phyloP scores from a whole-genome alignment of 2,888 invertebrate species.

The Eristalis pertinax region DNA sequence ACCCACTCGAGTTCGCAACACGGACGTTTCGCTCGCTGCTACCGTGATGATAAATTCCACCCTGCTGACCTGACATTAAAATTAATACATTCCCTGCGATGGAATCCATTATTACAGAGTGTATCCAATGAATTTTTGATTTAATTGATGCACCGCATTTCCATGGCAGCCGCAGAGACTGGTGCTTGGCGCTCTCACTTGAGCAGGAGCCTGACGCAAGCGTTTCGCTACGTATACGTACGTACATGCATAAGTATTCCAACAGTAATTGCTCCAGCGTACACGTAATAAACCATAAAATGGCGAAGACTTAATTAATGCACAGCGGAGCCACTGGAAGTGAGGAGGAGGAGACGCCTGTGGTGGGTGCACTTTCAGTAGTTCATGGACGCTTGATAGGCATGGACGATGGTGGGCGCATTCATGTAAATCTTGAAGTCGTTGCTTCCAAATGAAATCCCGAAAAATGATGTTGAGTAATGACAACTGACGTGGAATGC shows the following conservation, averaged over 20 bases:
- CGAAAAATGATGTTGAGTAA: conserved; percentile 44
- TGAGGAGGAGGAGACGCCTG: not conserved
- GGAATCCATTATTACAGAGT: conserved; percentile 11
- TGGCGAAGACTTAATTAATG: conserved; percentile 55
- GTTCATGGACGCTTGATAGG: not conserved
- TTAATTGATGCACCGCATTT: conserved; percentile 12
- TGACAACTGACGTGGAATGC: conserved; percentile 41
- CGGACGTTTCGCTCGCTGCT: not conserved
- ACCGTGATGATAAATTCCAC: not conserved
- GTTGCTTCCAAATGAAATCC: conserved; percentile 19
- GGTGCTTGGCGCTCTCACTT: not conserved
- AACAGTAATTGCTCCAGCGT: conserved; percentile 18
- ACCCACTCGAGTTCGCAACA: not conserved
- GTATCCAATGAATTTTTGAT: conserved; percentile 23
- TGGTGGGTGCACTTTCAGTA: conserved; percentile 1
- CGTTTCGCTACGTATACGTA: not conserved
- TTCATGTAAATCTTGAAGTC: conserved; percentile 5
- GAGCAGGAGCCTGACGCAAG: not conserved
- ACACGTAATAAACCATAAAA: conserved; percentile 45
- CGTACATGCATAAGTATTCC: conserved; percentile 10
- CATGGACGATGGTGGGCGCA: not conserved
- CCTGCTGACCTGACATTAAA: conserved; percentile 18
- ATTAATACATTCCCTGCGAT: conserved; percentile 16
- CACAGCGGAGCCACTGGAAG: not conserved
- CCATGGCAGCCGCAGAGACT: not conserved